Evolutionary conservation across 2,797 vertebrate genomes (phyloP), one percentile per base, ranked within the genome.

Genomic region (Cossypha dichroa): DNA sequence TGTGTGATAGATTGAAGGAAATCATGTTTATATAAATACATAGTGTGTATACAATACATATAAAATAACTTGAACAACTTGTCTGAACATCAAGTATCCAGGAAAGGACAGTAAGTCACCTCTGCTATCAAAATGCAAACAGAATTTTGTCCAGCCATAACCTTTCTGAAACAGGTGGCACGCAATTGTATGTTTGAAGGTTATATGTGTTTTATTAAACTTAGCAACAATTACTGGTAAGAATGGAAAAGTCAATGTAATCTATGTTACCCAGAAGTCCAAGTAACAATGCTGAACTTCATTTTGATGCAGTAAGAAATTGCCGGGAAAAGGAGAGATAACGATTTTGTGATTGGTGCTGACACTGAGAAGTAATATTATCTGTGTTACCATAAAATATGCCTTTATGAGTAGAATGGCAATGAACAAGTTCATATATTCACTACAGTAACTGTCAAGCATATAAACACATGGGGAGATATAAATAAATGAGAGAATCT

Each of bases 1-100:
- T 93, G n/a, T 82, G 77, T 93, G 64, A 85, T 93, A 86, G 62
- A 93, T 93, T 75, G 85, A 90, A 90, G 91, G 73, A 94, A 94
- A 95, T 88, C 51, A 13, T 96, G 89, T 96, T 96, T 95, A 81
- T 88, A 90, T 91, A 91, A 96, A 95, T 94, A 97, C 82, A 49
- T 36, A 34, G 11, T 69, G 73, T 95, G 89, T 95, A 87, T 96
- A 75, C 58, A 91, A 59, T 90, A 96, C 79, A 95, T 84, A 90
- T 78, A 81, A 95, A 90, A 93, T 88, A 86, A 88, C 67, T 78
- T 64, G 79, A 95, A 93, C 70, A 86, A 90, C 94, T 95, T 86
- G 89, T 93, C 87, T 95, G 94, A 97, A 90, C 91, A 97, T 59
- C 23, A 81, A 84, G 34, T 84, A 78, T 73, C 93, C 91, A 93